These are phyloP conservation scores for Globicephala melas DNA, from an alignment of 2,113 vertebrate species.

Conservation along the genomic window DNA sequence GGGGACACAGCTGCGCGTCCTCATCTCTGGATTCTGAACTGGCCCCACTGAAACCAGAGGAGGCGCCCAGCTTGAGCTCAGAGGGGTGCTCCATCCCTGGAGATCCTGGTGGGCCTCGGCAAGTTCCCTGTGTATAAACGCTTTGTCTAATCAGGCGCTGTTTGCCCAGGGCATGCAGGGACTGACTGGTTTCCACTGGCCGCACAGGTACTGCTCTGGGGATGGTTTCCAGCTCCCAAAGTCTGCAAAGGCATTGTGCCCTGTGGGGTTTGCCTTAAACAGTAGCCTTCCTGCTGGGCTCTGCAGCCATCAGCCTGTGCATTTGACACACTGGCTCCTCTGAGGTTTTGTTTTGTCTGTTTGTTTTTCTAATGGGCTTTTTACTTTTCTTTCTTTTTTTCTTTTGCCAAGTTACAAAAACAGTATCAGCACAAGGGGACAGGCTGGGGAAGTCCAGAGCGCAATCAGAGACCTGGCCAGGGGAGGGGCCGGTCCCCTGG, in stretches of 20 bases:
- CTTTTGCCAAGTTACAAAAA: background rate
- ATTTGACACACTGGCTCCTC: background rate
- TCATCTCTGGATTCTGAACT: background rate
- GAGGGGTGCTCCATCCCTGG: constrained; percentile 31
- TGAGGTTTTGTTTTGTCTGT: background rate
- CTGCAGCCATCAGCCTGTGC: background rate
- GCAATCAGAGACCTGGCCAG: background rate
- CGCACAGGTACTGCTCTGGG: background rate
- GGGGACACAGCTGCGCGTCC: background rate
- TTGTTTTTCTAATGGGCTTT: constrained; percentile 12
- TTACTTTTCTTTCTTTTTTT: background rate
- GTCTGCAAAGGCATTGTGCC: background rate
- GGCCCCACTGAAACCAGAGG: background rate
- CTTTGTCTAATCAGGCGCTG: constrained; percentile 51
- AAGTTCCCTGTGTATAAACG: constrained; percentile 33
- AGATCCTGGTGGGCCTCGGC: constrained; percentile 35
- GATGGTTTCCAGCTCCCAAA: background rate
- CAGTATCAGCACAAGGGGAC: background rate
- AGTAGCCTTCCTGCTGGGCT: background rate
- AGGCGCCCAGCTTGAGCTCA: background rate
- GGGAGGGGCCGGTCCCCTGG: fast-evolving
- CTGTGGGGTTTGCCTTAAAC: background rate
- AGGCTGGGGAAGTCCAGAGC: background rate
- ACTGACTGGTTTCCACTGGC: background rate
- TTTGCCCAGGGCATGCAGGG: constrained; percentile 58